Percentiles rank a stretch among this genome's conserved stretches.
These are phyloP conservation scores for Petrocephalus zakoni DNA, from an alignment of 2,113 vertebrate species.

Conservation along the genomic window DNA sequence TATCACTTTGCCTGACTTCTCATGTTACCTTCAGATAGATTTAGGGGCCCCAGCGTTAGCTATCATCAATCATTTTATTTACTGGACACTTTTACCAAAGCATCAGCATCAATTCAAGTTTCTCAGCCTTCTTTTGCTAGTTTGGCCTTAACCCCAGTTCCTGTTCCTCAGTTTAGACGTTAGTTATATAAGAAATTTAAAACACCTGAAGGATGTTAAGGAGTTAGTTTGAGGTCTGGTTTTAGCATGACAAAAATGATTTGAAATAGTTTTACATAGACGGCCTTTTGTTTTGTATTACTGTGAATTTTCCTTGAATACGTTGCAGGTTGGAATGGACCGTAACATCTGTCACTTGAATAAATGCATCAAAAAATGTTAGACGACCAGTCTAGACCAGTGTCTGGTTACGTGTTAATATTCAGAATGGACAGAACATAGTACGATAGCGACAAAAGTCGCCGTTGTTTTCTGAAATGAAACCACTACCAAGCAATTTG, in stretches of 20 bases:
- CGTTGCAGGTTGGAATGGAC: not conserved
- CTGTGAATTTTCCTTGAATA: not conserved
- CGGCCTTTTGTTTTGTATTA: not conserved
- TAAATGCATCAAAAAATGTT: not conserved
- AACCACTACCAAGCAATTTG: not conserved
- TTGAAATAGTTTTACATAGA: not conserved
- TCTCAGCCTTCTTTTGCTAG: not conserved
- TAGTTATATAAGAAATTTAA: not conserved
- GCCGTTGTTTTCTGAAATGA: not conserved
- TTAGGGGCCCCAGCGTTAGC: not conserved
- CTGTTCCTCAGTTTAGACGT: not conserved
- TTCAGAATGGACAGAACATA: not conserved
- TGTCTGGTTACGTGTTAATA: not conserved
- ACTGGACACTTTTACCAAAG: slow-evolving; percentile 3
- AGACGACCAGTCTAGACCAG: not conserved
- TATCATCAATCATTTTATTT: not conserved
- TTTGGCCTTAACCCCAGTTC: not conserved
- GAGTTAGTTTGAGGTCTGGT: not conserved
- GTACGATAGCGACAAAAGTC: not conserved
- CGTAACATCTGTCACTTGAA: slow-evolving; percentile 3
- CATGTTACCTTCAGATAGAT: not conserved
- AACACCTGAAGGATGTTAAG: not conserved
- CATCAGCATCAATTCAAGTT: not conserved
- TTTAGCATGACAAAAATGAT: not conserved
- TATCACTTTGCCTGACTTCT: not conserved